Conservation (phyloP, 2,113 vertebrate species). For the Neoarius graeffei region DNA sequence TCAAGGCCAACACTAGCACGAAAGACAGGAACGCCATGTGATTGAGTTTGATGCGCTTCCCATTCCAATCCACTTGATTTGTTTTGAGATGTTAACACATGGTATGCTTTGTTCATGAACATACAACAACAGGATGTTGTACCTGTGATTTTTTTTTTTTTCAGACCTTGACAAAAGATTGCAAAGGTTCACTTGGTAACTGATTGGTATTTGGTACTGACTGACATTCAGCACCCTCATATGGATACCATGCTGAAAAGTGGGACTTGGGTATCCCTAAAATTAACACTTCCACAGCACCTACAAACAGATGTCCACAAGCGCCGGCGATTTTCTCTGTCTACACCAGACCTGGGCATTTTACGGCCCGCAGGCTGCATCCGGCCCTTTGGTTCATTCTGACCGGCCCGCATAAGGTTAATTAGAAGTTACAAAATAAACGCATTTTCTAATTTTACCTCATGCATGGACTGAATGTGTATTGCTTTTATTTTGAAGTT, state of each 20-base stretch:
- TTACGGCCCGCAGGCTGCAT: too few relatives aligned
- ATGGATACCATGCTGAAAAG: neutral
- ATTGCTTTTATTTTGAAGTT: too few relatives aligned
- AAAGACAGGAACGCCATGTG: neutral
- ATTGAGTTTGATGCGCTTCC: neutral
- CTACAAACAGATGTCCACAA: too few relatives aligned
- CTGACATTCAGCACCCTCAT: neutral
- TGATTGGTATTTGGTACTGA: neutral
- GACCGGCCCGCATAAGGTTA: too few relatives aligned
- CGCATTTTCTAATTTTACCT: too few relatives aligned
- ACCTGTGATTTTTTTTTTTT: neutral
- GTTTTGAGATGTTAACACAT: neutral
- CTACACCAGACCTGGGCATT: too few relatives aligned
- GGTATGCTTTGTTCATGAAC: neutral
- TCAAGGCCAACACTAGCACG: neutral
- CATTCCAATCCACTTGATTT: neutral
- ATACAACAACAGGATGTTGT: neutral
- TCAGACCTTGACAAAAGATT: neutral
- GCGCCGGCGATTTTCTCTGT: too few relatives aligned
- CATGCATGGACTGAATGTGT: too few relatives aligned
- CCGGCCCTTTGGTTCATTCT: too few relatives aligned
- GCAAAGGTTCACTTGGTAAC: neutral
- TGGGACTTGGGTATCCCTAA: neutral
- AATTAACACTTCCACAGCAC: neutral
- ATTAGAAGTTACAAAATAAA: too few relatives aligned